These are phyloP conservation scores for Mesochorus sp. DNA, from an alignment of 2,888 invertebrate genomes.

Conservation along the genomic window DNA sequence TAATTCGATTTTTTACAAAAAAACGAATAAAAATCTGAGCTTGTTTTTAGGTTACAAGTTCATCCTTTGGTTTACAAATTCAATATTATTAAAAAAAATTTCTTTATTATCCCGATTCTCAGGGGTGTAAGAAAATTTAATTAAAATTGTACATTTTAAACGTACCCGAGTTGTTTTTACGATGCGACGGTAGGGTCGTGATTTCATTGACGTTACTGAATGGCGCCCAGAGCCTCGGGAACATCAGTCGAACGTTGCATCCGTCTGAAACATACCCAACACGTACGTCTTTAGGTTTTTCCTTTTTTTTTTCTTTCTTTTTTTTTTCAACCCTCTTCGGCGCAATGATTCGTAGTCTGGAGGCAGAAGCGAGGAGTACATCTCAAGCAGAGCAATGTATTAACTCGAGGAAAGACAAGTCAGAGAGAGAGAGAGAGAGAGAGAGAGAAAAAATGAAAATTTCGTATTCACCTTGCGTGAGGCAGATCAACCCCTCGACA, in stretches of 20 bases:
- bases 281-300: not conserved
- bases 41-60: no score
- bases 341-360: not conserved
- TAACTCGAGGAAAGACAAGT: not conserved
- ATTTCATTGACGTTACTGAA: constrained; percentile 76
- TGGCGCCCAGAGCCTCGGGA: constrained; percentile 80
- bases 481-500: constrained; percentile 80
- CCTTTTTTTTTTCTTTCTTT: constrained; percentile 21
- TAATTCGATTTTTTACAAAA: no score
- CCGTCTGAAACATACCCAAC: constrained; percentile 71
- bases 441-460: constrained; percentile 65
- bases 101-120: no score
- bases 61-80: no score
- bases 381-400: constrained; percentile 66
- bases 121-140: not conserved
- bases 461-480: constrained; percentile 80
- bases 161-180: constrained; percentile 78
- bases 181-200: constrained; percentile 76
- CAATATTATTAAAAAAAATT: no score
- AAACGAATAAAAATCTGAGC: no score
- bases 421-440: not conserved
- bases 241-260: constrained; percentile 80
- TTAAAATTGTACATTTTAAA: constrained; percentile 22
- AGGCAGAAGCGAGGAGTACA: constrained; percentile 60
- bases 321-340: not conserved